These are phyloP conservation scores for Fregetta grallaria DNA, from an alignment of 2,113 vertebrate species.

Conservation along the genomic window DNA sequence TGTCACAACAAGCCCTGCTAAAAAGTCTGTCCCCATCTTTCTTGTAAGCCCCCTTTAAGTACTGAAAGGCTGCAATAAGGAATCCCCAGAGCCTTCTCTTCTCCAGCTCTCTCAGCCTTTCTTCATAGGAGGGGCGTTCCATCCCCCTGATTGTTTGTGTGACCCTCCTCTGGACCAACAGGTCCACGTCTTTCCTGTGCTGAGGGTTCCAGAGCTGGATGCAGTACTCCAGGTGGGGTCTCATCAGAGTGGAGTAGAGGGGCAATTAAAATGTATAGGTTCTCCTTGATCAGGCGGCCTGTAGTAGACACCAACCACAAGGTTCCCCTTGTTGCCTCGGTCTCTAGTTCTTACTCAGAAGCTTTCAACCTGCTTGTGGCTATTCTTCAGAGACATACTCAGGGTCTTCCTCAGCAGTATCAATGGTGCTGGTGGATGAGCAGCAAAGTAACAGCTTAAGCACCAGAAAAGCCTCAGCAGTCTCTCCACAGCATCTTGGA, in stretches of 20 bases:
- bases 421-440: not conserved
- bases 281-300: not conserved
- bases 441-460: not conserved
- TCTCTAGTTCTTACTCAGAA: not conserved
- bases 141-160: not conserved
- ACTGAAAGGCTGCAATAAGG: not conserved
- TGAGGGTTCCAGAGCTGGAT: not conserved
- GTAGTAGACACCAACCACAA: not conserved
- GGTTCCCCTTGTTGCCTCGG: not conserved
- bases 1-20: not conserved
- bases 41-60: not conserved
- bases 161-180: not conserved
- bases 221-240: not conserved
- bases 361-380: not conserved
- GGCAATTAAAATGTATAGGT: not conserved
- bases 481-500: not conserved
- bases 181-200: not conserved
- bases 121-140: not conserved
- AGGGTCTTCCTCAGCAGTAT: not conserved
- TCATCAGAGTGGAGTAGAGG: not conserved
- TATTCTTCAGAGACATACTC: not conserved
- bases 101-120: not conserved
- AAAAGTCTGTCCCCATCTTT: not conserved
- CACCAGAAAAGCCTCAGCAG: not conserved
- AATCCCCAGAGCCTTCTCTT: not conserved